Percentiles rank a stretch among this genome's conserved stretches.
Evolutionary conservation across 2,888 invertebrate species (phyloP).

Genomic region (Tiphia femorata): DNA sequence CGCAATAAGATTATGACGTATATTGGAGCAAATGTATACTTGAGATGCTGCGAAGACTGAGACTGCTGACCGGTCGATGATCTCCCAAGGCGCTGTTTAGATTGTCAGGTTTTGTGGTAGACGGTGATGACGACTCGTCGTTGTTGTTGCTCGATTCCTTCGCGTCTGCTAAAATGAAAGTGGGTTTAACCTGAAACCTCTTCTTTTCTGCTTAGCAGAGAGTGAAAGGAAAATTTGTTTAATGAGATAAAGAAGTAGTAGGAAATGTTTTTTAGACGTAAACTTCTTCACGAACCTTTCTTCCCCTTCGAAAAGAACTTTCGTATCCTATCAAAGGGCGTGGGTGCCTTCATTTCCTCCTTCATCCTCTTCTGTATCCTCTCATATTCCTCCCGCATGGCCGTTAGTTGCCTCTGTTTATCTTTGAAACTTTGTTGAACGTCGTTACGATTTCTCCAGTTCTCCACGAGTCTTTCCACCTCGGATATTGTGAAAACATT

Average conservation of each 20-base stretch:
- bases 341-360: conserved; percentile 80
- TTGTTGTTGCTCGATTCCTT: conserved; percentile 48
- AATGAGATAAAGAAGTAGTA: too few species aligned
- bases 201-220: too few species aligned
- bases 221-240: too few species aligned
- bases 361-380: conserved; percentile 84
- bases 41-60: conserved; percentile 78
- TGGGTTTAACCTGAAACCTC: not conserved
- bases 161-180: conserved; percentile 23
- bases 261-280: too few species aligned
- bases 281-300: conserved; percentile 61
- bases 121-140: conserved; percentile 43
- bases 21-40: conserved; percentile 68
- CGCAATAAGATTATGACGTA: too few species aligned
- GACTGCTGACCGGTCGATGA: conserved; percentile 77
- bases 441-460: conserved; percentile 89
- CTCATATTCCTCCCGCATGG: conserved; percentile 86
- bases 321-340: conserved; percentile 84
- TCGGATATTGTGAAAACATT: conserved; percentile 88
- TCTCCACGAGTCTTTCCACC: conserved; percentile 86
- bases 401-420: conserved; percentile 84
- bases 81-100: conserved; percentile 56
- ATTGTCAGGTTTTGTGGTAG: conserved; percentile 48
- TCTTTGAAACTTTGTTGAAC: conserved; percentile 88
- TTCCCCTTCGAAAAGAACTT: conserved; percentile 81